Base-by-base conservation (phyloP, 2,113 vertebrate species). In the Eulemur rufifrons region DNA sequence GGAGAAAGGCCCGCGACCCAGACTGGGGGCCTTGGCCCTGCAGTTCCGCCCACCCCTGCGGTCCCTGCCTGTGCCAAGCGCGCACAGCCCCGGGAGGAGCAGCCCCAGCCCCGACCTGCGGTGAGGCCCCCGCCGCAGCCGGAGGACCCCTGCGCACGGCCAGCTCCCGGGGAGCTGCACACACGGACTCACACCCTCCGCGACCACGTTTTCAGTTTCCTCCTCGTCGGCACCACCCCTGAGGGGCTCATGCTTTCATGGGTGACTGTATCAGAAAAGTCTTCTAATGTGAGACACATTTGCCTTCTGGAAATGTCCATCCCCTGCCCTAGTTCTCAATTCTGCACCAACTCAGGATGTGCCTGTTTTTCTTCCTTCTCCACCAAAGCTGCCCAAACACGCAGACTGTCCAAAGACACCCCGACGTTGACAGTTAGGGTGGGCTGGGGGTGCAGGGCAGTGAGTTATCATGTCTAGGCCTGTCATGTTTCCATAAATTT, bases 131-230 rank as follows among this genome's bases (percentile, higher is more conserved):
- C 1, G 27, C 27, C 18, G 45, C 1, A 3, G 45, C 74, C 3
- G 6, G 18, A n/a, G 23, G 45, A 27, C 13, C 8, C 54, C 54
- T 42, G 9, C 7, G 12, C 37, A 20, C 6, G 39, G 18, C 12
- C 11, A 15, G 4, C 64, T 10, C 45, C 5, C 4, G 0, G 18
- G 52, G 47, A 50, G 15, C 34, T 1, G 9, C 8, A 0, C 0
- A 1, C 7, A 8, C 23, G 9, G 23, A 17, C 0, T n/a, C 66
- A 4, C 0, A 2, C 5, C 20, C 64, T 27, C 4, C 3, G 0
- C 25, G 2, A 3, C 0, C 1, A 2, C 3, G n/a, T n/a, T 66
- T 37, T 64, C 59, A 32, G 21, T 1, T 45, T 37, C 23, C 11
- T 15, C 29, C 82, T 42, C 42, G 42, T 25, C 17, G 45, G 37